Conservation (phyloP, 2,797 vertebrate genomes). For the Rhabdomys pumilio region DNA sequence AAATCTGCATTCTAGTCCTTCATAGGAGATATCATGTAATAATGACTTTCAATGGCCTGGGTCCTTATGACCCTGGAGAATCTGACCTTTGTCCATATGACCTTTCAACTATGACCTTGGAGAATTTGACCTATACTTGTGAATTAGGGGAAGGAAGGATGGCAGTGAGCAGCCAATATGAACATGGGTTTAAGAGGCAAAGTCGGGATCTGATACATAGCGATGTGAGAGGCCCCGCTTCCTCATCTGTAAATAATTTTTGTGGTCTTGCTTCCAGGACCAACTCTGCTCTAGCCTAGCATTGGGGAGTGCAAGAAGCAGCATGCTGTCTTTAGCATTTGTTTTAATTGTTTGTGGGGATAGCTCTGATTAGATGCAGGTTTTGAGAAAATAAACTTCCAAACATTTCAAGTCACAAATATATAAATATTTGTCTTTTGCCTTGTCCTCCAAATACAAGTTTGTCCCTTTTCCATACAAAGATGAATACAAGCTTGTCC, state of each 20-base stretch:
- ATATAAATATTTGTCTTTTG: not conserved
- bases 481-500: not conserved
- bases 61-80: not conserved
- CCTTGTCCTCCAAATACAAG: not conserved
- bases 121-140: not conserved
- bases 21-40: not conserved
- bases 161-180: not conserved
- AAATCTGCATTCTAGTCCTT: no score
- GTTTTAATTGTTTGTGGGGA: not conserved
- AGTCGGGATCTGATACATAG: not conserved
- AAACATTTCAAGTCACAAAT: conserved; percentile 5
- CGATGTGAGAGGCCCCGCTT: not conserved
- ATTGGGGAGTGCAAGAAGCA: not conserved
- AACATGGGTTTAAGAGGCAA: not conserved
- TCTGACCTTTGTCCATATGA: not conserved
- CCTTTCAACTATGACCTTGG: not conserved
- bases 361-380: not conserved
- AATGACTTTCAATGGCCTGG: not conserved
- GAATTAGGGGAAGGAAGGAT: not conserved
- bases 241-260: not conserved
- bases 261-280: no score
- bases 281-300: not conserved
- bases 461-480: not conserved
- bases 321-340: not conserved
- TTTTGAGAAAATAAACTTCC: conserved; percentile 15